Percentiles rank a stretch among this genome's conserved stretches.
phyloP scores from a whole-genome alignment of 2,797 vertebrate genomes.

The Lacerta viridis region DNA sequence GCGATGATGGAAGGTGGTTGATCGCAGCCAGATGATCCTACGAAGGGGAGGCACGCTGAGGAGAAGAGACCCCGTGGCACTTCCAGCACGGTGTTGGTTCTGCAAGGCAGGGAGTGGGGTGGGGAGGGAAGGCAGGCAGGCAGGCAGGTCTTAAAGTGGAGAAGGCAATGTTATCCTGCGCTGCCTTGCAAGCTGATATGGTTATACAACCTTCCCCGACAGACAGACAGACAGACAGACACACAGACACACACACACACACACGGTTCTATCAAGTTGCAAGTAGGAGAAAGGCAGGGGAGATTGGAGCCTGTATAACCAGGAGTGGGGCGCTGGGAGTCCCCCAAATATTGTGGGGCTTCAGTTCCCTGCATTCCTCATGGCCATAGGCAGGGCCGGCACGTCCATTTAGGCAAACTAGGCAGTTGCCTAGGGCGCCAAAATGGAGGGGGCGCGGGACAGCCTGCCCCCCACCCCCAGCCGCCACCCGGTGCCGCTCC shows the following conservation, averaged over 20 bases:
- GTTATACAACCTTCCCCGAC: too few species aligned
- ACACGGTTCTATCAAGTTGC: too few species aligned
- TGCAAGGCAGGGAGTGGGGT: neutral
- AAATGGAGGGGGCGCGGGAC: too few species aligned
- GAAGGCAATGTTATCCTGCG: neutral
- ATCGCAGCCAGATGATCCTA: constrained; percentile 3
- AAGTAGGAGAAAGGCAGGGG: neutral
- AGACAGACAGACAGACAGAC: too few species aligned
- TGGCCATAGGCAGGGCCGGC: too few species aligned
- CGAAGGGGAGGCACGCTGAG: too few species aligned
- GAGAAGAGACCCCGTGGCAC: neutral
- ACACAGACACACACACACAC: neutral
- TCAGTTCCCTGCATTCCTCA: neutral
- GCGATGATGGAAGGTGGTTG: constrained; percentile 4
- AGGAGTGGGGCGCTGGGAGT: neutral
- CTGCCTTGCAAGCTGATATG: neutral
- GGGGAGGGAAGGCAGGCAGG: neutral
- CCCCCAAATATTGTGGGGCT: neutral
- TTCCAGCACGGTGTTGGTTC: neutral
- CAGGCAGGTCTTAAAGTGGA: neutral
- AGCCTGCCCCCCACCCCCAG: too few species aligned
- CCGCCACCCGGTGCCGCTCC: too few species aligned
- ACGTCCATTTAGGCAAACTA: too few species aligned
- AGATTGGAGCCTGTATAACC: neutral
- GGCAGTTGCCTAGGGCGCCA: too few species aligned